A percentile compares a stretch with the other conserved stretches of the same genome.
Evolutionary conservation across 2,113 vertebrate genomes (phyloP).

Genomic region (Athene cunicularia): DNA sequence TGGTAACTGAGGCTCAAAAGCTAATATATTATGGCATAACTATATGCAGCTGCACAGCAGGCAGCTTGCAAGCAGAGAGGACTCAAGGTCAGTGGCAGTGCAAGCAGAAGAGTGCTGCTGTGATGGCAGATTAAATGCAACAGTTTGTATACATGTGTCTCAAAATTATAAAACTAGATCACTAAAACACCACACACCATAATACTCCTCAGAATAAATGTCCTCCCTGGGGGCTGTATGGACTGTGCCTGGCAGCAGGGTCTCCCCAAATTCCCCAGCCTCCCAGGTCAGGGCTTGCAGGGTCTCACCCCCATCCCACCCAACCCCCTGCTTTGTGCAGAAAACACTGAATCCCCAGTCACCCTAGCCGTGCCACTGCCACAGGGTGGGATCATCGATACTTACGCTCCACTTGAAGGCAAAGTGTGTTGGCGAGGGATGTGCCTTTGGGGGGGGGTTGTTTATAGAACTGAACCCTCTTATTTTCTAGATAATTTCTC

Average conservation of each 20-base stretch:
- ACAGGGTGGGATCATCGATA: accelerated
- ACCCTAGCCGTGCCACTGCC: neutral
- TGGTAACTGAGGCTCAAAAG: neutral
- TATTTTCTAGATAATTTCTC: neutral
- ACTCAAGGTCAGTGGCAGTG: neutral
- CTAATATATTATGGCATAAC: neutral
- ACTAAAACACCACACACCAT: accelerated
- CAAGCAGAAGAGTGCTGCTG: neutral
- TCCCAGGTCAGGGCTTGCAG: neutral
- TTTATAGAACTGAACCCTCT: neutral
- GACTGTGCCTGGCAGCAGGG: neutral
- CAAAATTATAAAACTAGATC: accelerated
- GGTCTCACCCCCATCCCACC: too few relatives aligned
- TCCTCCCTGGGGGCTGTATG: neutral
- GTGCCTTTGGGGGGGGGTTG: neutral
- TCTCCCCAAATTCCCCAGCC: neutral
- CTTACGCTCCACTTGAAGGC: neutral
- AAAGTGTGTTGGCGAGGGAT: neutral
- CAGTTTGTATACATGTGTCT: neutral
- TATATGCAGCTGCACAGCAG: neutral
- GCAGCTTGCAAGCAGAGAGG: accelerated
- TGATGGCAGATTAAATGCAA: neutral
- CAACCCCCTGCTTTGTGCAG: neutral
- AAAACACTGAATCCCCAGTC: accelerated
- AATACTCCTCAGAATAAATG: neutral